Evolutionary conservation across 2,797 vertebrate species (phyloP).

Genomic region (Octomys mimax): DNA sequence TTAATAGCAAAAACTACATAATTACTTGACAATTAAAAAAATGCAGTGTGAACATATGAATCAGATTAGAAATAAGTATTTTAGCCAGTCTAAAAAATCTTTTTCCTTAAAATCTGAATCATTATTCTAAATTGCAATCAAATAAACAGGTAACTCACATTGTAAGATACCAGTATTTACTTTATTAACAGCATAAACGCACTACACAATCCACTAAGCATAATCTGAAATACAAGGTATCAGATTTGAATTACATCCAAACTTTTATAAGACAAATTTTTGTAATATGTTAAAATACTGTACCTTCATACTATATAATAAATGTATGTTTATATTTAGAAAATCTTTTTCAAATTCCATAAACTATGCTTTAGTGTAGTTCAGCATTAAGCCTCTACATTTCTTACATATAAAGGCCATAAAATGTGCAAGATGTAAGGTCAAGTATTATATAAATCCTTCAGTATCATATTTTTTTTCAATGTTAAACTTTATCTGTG

Average conservation of each 20-base stretch:
- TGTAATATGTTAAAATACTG: neutral
- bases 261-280: constrained; percentile 1
- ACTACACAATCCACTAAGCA: neutral
- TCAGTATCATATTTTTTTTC: constrained; percentile 10
- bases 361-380: constrained; percentile 13
- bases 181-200: neutral
- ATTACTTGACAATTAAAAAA: constrained; percentile 46
- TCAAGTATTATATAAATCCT: constrained; percentile 2
- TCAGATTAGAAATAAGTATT: neutral
- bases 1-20: neutral
- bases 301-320: neutral
- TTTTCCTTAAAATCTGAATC: constrained; percentile 24
- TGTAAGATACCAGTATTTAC: neutral
- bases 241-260: neutral
- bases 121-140: neutral
- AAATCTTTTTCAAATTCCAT: constrained; percentile 38
- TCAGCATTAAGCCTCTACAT: neutral
- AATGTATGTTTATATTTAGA: neutral
- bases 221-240: neutral
- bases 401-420: neutral
- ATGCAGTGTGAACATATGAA: constrained; percentile 20
- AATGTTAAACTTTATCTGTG: neutral
- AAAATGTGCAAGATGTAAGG: neutral
- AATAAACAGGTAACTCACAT: neutral
- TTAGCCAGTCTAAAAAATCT: constrained; percentile 8